These are phyloP conservation scores for Lineus longissimus DNA, from an alignment of 1,140 invertebrate genomes.

Conservation along the genomic window DNA sequence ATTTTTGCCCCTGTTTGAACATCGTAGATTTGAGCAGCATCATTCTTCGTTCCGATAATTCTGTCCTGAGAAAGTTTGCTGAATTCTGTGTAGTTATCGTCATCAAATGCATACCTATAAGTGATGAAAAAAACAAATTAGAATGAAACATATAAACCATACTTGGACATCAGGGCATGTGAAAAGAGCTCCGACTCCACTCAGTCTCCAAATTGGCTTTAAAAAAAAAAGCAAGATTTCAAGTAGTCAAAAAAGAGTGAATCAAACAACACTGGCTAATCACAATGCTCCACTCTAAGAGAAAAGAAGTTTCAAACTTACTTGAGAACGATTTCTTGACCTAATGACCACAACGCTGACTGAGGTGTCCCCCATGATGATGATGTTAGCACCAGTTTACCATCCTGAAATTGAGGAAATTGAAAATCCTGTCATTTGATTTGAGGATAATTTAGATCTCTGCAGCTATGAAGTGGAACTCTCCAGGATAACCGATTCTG, in stretches of 20 bases:
- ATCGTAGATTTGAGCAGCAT: conserved; percentile 86
- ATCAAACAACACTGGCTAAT: too few species aligned
- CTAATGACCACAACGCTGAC: conserved; percentile 80
- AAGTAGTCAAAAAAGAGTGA: too few species aligned
- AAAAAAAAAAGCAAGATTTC: too few species aligned
- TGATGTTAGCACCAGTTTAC: conserved; percentile 78
- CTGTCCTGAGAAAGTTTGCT: conserved; percentile 78
- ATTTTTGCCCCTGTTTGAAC: conserved; percentile 74
- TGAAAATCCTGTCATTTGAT: background rate
- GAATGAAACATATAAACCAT: background rate
- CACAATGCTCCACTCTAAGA: too few species aligned
- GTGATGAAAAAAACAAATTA: background rate
- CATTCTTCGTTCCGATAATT: conserved; percentile 68
- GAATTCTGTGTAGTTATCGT: conserved; percentile 88
- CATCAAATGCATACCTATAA: conserved; percentile 53
- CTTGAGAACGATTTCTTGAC: conserved; percentile 68
- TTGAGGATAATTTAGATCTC: too few species aligned
- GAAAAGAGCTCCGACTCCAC: too few species aligned
- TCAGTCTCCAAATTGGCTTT: too few species aligned
- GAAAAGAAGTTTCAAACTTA: too few species aligned
- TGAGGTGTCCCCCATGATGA: conserved; percentile 76
- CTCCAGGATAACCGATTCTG: too few species aligned
- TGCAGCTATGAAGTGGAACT: too few species aligned
- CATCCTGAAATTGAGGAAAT: conserved; percentile 57
- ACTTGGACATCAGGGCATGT: conserved; percentile 14